These are phyloP conservation scores for Gandaritis pyraliata DNA, from an alignment of 2,888 invertebrate genomes.

Conservation along the genomic window DNA sequence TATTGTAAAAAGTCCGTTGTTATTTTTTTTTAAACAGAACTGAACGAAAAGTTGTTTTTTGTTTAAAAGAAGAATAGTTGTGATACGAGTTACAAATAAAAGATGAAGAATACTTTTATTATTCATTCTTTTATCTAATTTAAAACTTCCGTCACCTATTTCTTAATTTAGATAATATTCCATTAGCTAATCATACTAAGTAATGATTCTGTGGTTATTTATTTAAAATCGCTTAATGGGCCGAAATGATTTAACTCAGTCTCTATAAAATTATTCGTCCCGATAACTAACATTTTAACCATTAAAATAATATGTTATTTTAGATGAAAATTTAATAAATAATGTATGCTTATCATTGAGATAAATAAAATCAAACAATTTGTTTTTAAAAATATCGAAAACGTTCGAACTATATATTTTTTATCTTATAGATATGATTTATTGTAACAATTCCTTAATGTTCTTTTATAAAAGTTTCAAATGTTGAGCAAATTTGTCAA, in stretches of 20 bases:
- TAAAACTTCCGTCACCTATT: not conserved
- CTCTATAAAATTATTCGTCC: slow-evolving; percentile 34
- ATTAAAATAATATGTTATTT: slow-evolving; percentile 1
- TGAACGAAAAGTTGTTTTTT: slow-evolving; percentile 12
- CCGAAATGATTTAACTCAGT: slow-evolving; percentile 38
- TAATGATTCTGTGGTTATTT: slow-evolving; percentile 2
- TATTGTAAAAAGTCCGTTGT: slow-evolving; percentile 59
- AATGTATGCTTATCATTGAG: not conserved
- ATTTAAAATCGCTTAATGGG: slow-evolving; percentile 7
- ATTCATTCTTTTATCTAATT: not conserved
- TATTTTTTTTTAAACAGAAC: slow-evolving; percentile 2
- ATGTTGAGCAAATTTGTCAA: slow-evolving; percentile 70
- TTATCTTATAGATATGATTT: slow-evolving; percentile 29
- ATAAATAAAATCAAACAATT: slow-evolving; percentile 25
- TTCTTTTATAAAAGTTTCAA: slow-evolving; percentile 50
- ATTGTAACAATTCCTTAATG: slow-evolving; percentile 53
- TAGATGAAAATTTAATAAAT: not conserved
- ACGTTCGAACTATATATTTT: slow-evolving; percentile 11
- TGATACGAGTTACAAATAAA: too few species aligned
- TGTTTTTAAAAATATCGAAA: slow-evolving; percentile 10
- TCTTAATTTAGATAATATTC: too few species aligned
- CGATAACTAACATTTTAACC: slow-evolving; percentile 2
- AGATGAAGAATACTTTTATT: too few species aligned
- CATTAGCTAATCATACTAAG: slow-evolving; percentile 7
- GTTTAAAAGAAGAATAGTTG: too few species aligned